phyloP scores from a whole-genome alignment of 2,888 invertebrate genomes.

The Sphecodes monilicornis region DNA sequence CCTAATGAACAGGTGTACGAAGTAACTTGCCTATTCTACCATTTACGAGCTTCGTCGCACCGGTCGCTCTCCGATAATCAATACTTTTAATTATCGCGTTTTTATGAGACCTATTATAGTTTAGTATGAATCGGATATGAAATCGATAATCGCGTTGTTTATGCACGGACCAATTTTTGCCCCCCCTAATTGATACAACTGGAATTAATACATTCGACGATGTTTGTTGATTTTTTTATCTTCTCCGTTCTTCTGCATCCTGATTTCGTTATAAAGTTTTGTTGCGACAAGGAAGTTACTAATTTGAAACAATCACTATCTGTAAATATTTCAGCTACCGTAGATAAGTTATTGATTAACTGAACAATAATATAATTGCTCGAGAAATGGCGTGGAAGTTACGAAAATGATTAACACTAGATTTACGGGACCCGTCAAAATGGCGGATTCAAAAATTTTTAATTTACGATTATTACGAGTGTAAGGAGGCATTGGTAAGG shows the following conservation, averaged over 20 bases:
- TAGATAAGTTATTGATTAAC: not conserved
- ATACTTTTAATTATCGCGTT: slow-evolving; percentile 82
- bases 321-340: too few species aligned
- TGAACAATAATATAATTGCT: too few species aligned
- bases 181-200: slow-evolving; percentile 55
- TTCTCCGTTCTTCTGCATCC: slow-evolving; percentile 32
- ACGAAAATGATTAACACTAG: too few species aligned
- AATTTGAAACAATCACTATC: not conserved
- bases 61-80: slow-evolving; percentile 78
- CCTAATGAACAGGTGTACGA: slow-evolving; percentile 82
- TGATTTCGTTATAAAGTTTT: slow-evolving; percentile 5
- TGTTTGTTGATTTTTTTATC: slow-evolving; percentile 36
- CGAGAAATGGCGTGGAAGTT: too few species aligned
- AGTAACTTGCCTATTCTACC: slow-evolving; percentile 46
- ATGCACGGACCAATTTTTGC: slow-evolving; percentile 58
- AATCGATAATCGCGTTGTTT: slow-evolving; percentile 66
- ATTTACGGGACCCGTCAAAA: too few species aligned
- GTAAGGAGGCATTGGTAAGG: too few species aligned
- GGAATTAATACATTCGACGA: slow-evolving; percentile 37
- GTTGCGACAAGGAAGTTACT: not conserved
- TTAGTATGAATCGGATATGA: slow-evolving; percentile 76
- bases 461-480: too few species aligned
- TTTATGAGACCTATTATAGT: slow-evolving; percentile 76
- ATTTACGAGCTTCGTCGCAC: slow-evolving; percentile 40
- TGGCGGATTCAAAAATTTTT: too few species aligned